phyloP scores from a whole-genome alignment of 2,888 invertebrate species.

The Itoplectis maculator region DNA sequence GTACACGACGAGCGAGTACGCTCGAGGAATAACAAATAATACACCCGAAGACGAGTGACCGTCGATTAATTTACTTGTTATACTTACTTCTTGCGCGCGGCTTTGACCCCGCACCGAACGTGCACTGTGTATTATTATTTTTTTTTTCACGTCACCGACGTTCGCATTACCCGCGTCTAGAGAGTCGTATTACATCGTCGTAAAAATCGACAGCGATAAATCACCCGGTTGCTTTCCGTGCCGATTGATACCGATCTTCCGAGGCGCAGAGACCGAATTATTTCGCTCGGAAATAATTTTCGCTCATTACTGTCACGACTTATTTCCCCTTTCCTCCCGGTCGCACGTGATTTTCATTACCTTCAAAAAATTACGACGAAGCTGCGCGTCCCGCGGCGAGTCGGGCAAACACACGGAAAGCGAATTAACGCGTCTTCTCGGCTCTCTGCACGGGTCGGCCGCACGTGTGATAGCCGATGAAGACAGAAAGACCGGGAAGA shows the following conservation, averaged over 20 bases:
- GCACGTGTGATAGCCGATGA: conserved; percentile 16
- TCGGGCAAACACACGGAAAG: conserved; percentile 35
- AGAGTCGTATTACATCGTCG: not conserved
- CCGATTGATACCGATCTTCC: too few relatives aligned
- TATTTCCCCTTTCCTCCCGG: not conserved
- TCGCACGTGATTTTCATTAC: not conserved
- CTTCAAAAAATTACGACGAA: conserved; percentile 16
- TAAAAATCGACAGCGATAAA: too few relatives aligned
- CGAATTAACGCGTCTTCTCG: too few relatives aligned
- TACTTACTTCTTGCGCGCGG: not conserved
- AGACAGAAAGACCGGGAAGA: conserved; percentile 15
- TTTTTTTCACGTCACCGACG: not conserved
- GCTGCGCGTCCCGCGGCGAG: conserved; percentile 49
- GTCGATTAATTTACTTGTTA: conserved; percentile 13
- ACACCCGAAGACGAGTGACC: conserved; percentile 1
- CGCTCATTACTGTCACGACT: not conserved
- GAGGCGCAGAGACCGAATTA: too few relatives aligned
- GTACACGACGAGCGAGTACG: not conserved
- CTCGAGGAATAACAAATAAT: conserved; percentile 28
- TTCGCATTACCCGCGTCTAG: not conserved
- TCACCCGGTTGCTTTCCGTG: too few relatives aligned
- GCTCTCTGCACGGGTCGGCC: not conserved
- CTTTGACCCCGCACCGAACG: not conserved
- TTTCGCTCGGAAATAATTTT: too few relatives aligned
- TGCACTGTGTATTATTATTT: too few relatives aligned